Evolutionary conservation across 2,888 invertebrate genomes (phyloP), one percentile per base, ranked within the genome.

Genomic region (Diabrotica balteata): DNA sequence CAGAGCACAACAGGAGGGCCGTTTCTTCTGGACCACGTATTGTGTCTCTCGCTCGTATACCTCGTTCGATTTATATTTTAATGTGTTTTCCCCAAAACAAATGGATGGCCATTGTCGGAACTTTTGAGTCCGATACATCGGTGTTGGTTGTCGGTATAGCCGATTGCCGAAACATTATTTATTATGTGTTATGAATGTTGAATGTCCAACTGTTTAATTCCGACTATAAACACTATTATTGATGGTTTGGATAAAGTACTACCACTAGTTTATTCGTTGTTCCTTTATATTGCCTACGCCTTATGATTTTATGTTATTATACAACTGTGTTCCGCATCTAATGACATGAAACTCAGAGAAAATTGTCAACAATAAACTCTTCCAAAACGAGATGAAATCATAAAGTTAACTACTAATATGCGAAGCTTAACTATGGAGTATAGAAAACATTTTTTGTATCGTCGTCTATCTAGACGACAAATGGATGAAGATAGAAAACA

Each of bases 71-170:
- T 83, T 83, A 82, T 83, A 83, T 83, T 84, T 83, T 83, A 83
- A 83, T 83, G 81, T 81, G 82, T 82, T 83, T 83, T 80, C 77
- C 81, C 81, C 81, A 83, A 84, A 84, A 84, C 83, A 83, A 84
- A 84, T 84, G 83, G 80, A 79, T 78, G 79, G 76, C 81, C 79
- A 79, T 81, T 80, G 82, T 81, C 83, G 83, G 83, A 76, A 72
- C 80, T 79, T 83, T 82, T 81, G 80, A 79, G 78, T 80, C 80
- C 77, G 76, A 63, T 63, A 53, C 32, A 10, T 43, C 43, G 54
- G 54, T 45, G 55, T 44, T 11, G 45, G 11, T 43, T 57, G 55
- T 57, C 55, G 42, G 54, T 54, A 11, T 54, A 54, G 57, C 57
- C 63, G 69, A 79, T 80, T 75, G 80, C 81, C 81, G 81, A 82